A percentile compares a stretch with the other conserved stretches of the same genome.
Evolutionary conservation across 2,888 invertebrate genomes (phyloP).

Genomic region (Nudaria mundana): DNA sequence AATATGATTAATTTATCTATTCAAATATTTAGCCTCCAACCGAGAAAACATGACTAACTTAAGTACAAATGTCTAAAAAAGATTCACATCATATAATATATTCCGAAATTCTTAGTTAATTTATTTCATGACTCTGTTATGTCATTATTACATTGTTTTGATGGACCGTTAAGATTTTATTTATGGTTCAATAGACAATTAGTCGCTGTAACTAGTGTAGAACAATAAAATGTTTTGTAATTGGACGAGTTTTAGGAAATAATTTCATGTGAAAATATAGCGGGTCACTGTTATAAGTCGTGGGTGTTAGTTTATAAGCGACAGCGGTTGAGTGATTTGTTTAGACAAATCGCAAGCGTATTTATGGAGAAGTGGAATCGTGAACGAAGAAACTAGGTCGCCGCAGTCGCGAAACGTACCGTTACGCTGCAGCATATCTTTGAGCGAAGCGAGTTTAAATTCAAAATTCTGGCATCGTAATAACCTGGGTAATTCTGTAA

Average conservation of each 20-base stretch:
- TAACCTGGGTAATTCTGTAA: too few relatives aligned
- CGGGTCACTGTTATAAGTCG: constrained; percentile 1
- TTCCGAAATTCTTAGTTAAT: constrained; percentile 1
- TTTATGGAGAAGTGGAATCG: too few relatives aligned
- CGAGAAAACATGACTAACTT: not conserved
- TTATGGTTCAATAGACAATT: constrained; percentile 37
- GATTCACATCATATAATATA: constrained; percentile 20
- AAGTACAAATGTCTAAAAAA: constrained; percentile 14
- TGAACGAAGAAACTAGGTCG: too few relatives aligned
- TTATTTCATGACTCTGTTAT: constrained; percentile 13
- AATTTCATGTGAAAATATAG: not conserved
- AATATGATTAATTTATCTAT: not conserved
- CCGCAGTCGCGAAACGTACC: too few relatives aligned
- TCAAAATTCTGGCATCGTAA: too few relatives aligned
- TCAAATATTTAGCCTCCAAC: not conserved
- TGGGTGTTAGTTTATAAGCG: not conserved
- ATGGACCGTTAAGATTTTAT: constrained; percentile 34
- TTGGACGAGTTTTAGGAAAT: constrained; percentile 14
- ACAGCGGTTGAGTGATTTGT: not conserved
- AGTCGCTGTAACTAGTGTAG: constrained; percentile 6
- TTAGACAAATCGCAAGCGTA: too few relatives aligned
- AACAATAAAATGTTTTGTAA: constrained; percentile 2
- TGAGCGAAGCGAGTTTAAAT: too few relatives aligned
- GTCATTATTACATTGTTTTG: constrained; percentile 19
- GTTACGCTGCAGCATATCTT: too few relatives aligned